phyloP scores from a whole-genome alignment of 2,888 invertebrate genomes.

The Mythimna vitellina region DNA sequence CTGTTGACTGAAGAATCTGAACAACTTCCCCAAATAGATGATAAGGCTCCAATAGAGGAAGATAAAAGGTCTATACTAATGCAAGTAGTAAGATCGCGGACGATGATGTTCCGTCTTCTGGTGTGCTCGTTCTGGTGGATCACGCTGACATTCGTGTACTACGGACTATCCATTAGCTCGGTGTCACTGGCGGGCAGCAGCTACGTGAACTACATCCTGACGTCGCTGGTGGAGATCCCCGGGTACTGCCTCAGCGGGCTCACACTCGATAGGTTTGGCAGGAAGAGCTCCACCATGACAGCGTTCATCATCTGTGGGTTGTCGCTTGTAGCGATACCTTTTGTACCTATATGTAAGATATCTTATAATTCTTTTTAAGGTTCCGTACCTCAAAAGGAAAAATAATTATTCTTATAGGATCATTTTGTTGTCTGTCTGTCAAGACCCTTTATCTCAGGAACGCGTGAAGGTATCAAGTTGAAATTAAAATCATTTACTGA shows the following conservation, averaged over 20 bases:
- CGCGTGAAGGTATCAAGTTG: too few relatives aligned
- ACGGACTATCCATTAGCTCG: constrained; percentile 94
- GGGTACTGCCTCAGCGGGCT: constrained; percentile 91
- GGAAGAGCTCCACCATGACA: constrained; percentile 90
- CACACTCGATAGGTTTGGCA: constrained; percentile 90
- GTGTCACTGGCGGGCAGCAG: constrained; percentile 94
- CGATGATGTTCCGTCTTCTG: constrained; percentile 87
- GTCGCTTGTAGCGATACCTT: constrained; percentile 90
- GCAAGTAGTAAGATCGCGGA: constrained; percentile 88
- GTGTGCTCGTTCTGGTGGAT: constrained; percentile 95
- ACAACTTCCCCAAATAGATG: constrained; percentile 32
- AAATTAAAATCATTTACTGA: too few relatives aligned
- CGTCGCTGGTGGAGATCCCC: constrained; percentile 92
- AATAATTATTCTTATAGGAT: too few relatives aligned
- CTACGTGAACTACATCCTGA: constrained; percentile 94
- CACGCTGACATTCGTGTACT: constrained; percentile 94
- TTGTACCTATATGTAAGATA: constrained; percentile 89
- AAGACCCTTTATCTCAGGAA: too few relatives aligned
- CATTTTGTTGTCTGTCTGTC: too few relatives aligned
- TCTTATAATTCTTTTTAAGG: neutral
- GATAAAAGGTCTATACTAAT: constrained; percentile 67
- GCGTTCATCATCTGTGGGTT: constrained; percentile 91
- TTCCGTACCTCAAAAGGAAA: too few relatives aligned
- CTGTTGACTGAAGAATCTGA: constrained; percentile 63
- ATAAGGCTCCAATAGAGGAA: constrained; percentile 10